phyloP scores from a whole-genome alignment of 2,888 invertebrate genomes.

The Coelopa pilipes region DNA sequence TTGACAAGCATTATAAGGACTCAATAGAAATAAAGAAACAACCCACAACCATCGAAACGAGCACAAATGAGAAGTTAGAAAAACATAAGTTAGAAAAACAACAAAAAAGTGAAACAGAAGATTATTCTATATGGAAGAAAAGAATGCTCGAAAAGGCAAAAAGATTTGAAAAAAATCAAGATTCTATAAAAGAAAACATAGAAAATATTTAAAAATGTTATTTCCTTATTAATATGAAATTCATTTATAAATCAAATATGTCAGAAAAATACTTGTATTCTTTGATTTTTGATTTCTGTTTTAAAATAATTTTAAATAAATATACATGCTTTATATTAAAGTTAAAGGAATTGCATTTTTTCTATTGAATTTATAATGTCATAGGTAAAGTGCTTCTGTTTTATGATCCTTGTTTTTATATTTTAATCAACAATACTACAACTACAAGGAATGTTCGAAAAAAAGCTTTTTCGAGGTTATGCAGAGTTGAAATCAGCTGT shows the following conservation, averaged over 20 bases:
- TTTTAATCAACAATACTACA: too few relatives aligned
- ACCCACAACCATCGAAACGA: neutral
- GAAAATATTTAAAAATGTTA: neutral
- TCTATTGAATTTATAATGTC: neutral
- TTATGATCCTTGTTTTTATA: neutral
- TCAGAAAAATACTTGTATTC: too few relatives aligned
- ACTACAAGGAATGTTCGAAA: too few relatives aligned
- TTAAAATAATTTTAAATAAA: neutral
- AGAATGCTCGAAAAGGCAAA: constrained; percentile 68
- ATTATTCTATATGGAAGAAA: constrained; percentile 73
- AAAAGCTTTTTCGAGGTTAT: neutral
- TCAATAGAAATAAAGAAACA: constrained; percentile 25
- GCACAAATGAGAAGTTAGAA: neutral
- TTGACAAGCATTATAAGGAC: constrained; percentile 53
- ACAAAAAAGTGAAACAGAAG: constrained; percentile 62
- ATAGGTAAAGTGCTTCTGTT: neutral
- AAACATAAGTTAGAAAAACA: constrained; percentile 27
- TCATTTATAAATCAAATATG: too few relatives aligned
- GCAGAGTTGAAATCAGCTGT: neutral
- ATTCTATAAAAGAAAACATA: neutral
- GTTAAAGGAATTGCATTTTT: neutral
- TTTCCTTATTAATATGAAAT: too few relatives aligned
- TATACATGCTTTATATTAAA: constrained; percentile 3
- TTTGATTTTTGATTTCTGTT: neutral
- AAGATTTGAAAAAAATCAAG: neutral